phyloP scores from a whole-genome alignment of 2,113 vertebrate genomes.

The Sula dactylatra region DNA sequence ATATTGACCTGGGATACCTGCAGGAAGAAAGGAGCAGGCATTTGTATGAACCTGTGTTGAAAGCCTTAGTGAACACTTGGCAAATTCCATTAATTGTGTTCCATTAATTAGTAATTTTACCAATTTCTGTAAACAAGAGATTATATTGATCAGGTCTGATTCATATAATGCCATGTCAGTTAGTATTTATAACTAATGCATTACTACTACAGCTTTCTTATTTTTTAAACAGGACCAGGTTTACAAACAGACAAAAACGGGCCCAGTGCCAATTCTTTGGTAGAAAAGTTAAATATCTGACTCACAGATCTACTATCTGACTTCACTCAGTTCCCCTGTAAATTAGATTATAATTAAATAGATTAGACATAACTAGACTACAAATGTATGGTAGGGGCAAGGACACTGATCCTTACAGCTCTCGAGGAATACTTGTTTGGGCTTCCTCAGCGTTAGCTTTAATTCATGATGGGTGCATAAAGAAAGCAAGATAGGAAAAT shows the following conservation, averaged over 20 bases:
- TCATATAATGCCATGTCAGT: background rate
- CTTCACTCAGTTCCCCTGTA: background rate
- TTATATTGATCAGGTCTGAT: background rate
- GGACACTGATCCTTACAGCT: background rate
- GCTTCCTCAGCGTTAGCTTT: background rate
- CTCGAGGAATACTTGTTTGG: background rate
- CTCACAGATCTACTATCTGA: background rate
- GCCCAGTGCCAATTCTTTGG: background rate
- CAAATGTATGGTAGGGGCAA: background rate
- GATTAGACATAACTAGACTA: background rate
- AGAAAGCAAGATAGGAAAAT: background rate
- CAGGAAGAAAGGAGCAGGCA: background rate
- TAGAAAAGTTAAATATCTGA: background rate
- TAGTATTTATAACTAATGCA: background rate
- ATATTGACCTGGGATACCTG: background rate
- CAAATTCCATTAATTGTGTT: background rate
- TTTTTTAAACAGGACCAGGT: background rate
- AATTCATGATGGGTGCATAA: background rate
- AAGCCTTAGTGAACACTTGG: background rate
- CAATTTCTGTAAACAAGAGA: background rate
- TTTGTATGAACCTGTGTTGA: background rate
- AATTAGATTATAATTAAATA: background rate
- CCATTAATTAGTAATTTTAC: background rate
- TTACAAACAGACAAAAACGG: background rate
- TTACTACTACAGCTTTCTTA: background rate